Evolutionary conservation across 2,113 vertebrate species (phyloP).

Genomic region (Albula goreensis): DNA sequence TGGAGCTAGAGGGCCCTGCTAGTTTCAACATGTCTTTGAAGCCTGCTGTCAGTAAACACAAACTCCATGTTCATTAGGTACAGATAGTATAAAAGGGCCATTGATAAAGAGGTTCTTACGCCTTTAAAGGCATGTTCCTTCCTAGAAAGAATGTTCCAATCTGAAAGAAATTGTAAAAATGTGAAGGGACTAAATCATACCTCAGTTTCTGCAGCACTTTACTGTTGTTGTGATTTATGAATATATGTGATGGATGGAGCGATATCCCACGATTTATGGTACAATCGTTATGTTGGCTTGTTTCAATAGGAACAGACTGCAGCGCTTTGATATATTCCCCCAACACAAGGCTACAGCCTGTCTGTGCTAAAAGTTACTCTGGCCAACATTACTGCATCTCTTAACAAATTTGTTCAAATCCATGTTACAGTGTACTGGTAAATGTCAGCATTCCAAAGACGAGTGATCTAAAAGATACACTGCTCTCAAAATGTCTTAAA

Average conservation of each 20-base stretch:
- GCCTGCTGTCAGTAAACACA: constrained; percentile 26
- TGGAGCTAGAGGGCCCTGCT: constrained; percentile 27
- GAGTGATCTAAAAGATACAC: neutral
- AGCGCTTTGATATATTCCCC: neutral
- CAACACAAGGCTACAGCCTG: neutral
- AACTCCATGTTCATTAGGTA: constrained; percentile 27
- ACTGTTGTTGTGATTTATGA: neutral
- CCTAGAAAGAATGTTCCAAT: neutral
- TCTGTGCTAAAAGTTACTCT: neutral
- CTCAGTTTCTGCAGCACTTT: neutral
- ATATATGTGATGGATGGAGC: neutral
- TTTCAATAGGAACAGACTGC: constrained; percentile 1
- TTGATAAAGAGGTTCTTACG: constrained; percentile 53
- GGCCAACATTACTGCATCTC: neutral
- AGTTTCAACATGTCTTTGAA: constrained; percentile 10
- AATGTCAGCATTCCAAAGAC: neutral
- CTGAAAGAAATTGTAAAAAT: neutral
- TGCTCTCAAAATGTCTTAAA: neutral
- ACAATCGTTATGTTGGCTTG: neutral
- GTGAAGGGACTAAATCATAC: neutral
- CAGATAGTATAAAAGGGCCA: constrained; percentile 49
- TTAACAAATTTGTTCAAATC: neutral
- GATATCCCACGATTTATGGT: neutral
- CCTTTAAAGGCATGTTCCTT: neutral
- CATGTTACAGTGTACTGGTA: neutral